Conservation (phyloP, 1,140 invertebrate species). For the Metopolophium dirhodum region DNA sequence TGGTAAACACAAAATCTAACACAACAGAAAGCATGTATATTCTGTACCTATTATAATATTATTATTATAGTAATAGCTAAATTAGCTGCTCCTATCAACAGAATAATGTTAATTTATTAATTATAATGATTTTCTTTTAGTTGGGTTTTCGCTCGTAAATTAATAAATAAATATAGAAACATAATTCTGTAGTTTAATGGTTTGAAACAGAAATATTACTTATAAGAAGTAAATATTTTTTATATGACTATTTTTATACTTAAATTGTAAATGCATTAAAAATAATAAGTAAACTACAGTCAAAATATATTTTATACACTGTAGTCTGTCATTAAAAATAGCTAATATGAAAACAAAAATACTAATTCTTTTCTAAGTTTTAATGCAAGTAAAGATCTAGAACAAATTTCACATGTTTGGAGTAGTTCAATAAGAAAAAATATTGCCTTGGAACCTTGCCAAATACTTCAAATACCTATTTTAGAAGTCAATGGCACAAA, state of each 20-base stretch:
- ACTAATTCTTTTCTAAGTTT: background rate
- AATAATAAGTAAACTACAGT: too few relatives aligned
- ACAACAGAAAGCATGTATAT: too few relatives aligned
- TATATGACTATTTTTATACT: background rate
- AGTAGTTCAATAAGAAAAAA: background rate
- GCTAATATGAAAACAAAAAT: background rate
- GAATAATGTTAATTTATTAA: background rate
- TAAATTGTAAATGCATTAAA: too few relatives aligned
- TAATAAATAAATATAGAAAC: background rate
- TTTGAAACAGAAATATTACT: background rate
- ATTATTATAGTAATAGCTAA: too few relatives aligned
- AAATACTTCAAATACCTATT: background rate
- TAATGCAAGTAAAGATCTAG: background rate
- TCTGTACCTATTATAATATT: too few relatives aligned
- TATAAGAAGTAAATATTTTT: background rate
- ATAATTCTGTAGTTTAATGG: background rate
- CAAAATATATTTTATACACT: too few relatives aligned
- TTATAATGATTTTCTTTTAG: too few relatives aligned
- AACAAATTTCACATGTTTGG: background rate
- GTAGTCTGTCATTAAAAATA: background rate
- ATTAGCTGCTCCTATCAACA: background rate
- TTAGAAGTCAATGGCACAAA: background rate
- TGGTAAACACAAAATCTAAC: too few relatives aligned
- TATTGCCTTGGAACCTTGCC: background rate
- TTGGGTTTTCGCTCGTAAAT: too few relatives aligned